Evolutionary conservation across 2,888 invertebrate genomes (phyloP), one percentile per base, ranked within the genome.

Genomic region (Lordiphosa andalusiaca): DNA sequence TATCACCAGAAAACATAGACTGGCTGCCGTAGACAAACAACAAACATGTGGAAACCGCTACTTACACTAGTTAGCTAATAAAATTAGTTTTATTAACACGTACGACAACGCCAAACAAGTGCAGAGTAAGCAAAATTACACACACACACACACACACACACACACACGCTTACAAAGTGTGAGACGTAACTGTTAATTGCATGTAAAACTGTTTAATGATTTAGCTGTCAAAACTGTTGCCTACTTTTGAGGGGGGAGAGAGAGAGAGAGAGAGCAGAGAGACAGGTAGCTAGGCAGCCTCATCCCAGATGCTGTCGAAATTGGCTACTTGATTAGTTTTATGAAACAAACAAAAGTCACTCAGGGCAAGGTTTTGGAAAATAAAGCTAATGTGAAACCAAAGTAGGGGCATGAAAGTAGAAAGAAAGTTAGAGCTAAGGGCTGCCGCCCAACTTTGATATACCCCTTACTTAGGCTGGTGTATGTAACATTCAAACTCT

Each of bases 51-150:
- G 67, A 67, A 77, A 82, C 78, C 83, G 77, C 80, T 83, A 63
- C 83, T 83, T 80, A 83, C 83, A 80, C 74, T 75, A 74, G 71
- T 75, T 75, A 69, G 81, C 77, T 83, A 80, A 80, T 86, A 71
- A 85, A 87, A 86, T 87, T 86, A 84, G 87, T 87, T 87, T 86
- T 81, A 87, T 86, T 87, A 84, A 77, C 86, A 85, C 77, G 77
- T 70, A 72, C 67, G 63, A 66, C 58, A 60, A 71, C 68, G 71
- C 67, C 71, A 57, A 64, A 67, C 76, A 78, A 77, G 77, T 77
- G 69, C 50, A 49, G 59, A 66, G 66, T 66, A 61, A 66, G 40
- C 61, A 61, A 55, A 64, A 42, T 51, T 39, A 51, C 36, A 53
- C 59, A 60, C 52, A 63, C 55, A 35, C 13, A 39, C 37, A 48